Evolutionary conservation across 2,797 vertebrate species (phyloP).

Genomic region (Oreochromis mossambicus): DNA sequence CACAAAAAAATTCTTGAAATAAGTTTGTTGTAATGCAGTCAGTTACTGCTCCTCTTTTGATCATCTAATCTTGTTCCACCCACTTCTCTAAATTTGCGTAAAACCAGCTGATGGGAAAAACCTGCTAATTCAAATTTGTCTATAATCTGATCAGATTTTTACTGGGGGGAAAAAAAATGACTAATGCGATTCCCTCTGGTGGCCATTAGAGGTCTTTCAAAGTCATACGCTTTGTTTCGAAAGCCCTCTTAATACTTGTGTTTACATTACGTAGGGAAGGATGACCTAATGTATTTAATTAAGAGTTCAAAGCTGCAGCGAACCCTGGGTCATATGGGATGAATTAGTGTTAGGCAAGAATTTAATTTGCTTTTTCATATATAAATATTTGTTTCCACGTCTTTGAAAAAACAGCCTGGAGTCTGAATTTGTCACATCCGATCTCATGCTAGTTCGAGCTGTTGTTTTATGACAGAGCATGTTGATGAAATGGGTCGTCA

Average conservation of each 20-base stretch:
- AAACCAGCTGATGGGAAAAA: conserved; percentile 1
- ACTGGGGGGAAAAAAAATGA: background rate
- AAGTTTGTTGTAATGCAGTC: background rate
- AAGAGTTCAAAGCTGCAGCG: conserved; percentile 28
- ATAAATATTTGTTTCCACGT: conserved; percentile 48
- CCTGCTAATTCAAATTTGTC: background rate
- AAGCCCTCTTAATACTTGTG: conserved; percentile 14
- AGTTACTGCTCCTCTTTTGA: background rate
- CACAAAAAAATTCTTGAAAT: background rate
- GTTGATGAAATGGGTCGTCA: conserved; percentile 29
- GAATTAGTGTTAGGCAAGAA: conserved; percentile 34
- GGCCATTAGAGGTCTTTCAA: conserved; percentile 11
- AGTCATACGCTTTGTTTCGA: background rate
- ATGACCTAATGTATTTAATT: conserved; percentile 54
- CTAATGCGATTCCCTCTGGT: conserved; percentile 24
- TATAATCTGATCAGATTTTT: conserved; percentile 10
- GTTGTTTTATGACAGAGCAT: conserved; percentile 24
- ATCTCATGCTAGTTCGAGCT: background rate
- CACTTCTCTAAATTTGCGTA: background rate
- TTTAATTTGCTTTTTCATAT: conserved; percentile 30
- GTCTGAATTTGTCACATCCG: conserved; percentile 45
- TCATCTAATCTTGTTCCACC: background rate
- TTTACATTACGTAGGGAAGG: conserved; percentile 23
- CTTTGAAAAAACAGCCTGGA: conserved; percentile 16
- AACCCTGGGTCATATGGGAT: conserved; percentile 34